These are phyloP conservation scores for Cryptoblepharus egeriae DNA, from an alignment of 2,797 vertebrate genomes.

Conservation along the genomic window DNA sequence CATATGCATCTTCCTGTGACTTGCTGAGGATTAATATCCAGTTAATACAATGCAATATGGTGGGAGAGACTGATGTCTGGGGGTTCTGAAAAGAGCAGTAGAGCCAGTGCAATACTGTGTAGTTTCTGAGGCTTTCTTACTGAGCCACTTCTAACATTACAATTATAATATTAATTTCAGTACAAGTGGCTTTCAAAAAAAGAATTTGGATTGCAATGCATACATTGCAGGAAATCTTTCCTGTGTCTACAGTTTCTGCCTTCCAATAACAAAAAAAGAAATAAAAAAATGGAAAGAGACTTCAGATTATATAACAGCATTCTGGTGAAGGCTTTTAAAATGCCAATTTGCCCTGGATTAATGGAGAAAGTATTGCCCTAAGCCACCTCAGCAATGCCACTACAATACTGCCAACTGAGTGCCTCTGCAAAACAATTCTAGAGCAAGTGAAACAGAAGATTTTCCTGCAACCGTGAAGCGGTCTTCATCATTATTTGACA, in stretches of 20 bases:
- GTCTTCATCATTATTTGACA: conserved; percentile 33
- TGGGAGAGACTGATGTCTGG: background rate
- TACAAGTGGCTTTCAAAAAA: conserved; percentile 19
- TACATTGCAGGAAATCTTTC: conserved; percentile 9
- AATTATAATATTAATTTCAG: background rate
- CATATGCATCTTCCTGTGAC: background rate
- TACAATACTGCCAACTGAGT: conserved; percentile 33
- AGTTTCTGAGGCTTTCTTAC: too few relatives aligned
- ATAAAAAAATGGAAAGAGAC: background rate
- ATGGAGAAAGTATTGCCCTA: conserved; percentile 33
- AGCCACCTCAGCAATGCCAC: conserved; percentile 23
- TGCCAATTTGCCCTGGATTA: conserved; percentile 4
- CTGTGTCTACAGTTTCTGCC: conserved; percentile 22
- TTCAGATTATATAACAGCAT: conserved; percentile 11
- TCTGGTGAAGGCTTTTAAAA: conserved; percentile 32
- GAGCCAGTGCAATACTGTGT: background rate
- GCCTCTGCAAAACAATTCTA: conserved; percentile 38
- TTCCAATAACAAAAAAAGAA: conserved; percentile 17
- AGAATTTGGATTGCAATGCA: conserved; percentile 9
- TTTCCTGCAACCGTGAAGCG: conserved; percentile 44
- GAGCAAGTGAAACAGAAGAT: conserved; percentile 33
- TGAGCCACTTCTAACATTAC: too few relatives aligned
- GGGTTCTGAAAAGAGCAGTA: too few relatives aligned
- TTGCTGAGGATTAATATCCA: background rate
- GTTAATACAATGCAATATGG: background rate